These are phyloP conservation scores for Pollachius pollachius DNA, from an alignment of 2,113 vertebrate species.

Conservation along the genomic window DNA sequence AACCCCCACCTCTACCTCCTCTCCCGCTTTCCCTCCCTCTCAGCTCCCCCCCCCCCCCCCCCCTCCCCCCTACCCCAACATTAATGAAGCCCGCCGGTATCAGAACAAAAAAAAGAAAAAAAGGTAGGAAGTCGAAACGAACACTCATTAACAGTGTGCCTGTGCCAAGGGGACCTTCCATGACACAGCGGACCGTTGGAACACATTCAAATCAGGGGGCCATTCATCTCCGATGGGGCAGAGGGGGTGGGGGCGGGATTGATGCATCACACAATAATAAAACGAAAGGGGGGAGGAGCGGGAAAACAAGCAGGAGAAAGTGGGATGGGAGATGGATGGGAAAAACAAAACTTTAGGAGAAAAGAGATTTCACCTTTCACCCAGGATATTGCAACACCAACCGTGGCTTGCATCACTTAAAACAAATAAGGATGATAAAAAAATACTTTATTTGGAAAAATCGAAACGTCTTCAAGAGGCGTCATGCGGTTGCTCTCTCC, in stretches of 20 bases:
- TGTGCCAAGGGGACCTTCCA: slow-evolving; percentile 54
- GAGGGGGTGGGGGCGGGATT: background rate
- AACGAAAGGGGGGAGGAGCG: no score
- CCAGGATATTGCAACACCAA: no score
- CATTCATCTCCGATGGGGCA: background rate
- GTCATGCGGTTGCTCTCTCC: no score
- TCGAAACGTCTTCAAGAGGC: no score
- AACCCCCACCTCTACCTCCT: slow-evolving; percentile 20
- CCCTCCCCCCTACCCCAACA: slow-evolving; percentile 65
- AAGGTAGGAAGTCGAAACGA: slow-evolving; percentile 63
- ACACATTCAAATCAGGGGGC: slow-evolving; percentile 36
- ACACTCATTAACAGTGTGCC: slow-evolving; percentile 66
- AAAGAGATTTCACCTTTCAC: no score
- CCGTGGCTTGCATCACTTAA: no score
- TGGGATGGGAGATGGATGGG: no score
- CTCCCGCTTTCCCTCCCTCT: slow-evolving; percentile 1
- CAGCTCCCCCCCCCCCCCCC: slow-evolving; percentile 28
- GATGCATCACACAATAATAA: no score
- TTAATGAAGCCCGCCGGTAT: slow-evolving; percentile 87
- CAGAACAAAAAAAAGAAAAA: slow-evolving; percentile 40
- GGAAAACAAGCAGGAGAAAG: no score
- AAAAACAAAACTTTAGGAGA: no score
- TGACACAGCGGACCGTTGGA: slow-evolving; percentile 52
- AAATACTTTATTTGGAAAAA: no score
- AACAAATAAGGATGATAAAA: no score